phyloP scores from a whole-genome alignment of 2,113 vertebrate species.

The Elaphurus davidianus region DNA sequence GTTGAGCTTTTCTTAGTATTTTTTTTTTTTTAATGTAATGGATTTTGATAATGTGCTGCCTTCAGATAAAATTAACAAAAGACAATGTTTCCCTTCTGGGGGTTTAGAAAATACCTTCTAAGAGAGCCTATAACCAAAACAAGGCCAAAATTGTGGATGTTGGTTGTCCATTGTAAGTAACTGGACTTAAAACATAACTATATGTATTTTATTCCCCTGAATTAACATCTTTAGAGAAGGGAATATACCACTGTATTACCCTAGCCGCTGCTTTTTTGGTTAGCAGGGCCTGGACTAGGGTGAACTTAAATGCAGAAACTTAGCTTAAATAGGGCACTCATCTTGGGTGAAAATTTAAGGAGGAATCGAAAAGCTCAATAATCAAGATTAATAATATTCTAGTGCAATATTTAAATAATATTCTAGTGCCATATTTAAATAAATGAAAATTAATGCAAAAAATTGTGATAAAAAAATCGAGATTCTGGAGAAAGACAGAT shows the following conservation, averaged over 20 bases:
- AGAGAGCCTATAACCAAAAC: not conserved
- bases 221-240: not conserved
- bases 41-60: conserved; percentile 25
- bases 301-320: not conserved
- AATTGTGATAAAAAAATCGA: conserved; percentile 20
- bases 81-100: not conserved
- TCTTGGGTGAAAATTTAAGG: not conserved
- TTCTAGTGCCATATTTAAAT: not conserved
- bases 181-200: not conserved
- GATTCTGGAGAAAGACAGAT: not conserved
- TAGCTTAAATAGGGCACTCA: not conserved
- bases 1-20: not conserved
- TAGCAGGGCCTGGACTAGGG: not conserved
- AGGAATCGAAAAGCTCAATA: not conserved
- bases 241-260: not conserved
- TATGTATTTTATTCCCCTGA: not conserved
- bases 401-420: not conserved
- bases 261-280: not conserved
- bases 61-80: not conserved
- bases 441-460: conserved; percentile 57
- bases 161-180: not conserved
- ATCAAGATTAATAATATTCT: not conserved
- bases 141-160: not conserved
- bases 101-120: not conserved
- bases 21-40: not conserved